A percentile compares a stretch with the other conserved stretches of the same genome.
Conservation (phyloP, 2,797 vertebrate species). For the Macropus fuliginosus region DNA sequence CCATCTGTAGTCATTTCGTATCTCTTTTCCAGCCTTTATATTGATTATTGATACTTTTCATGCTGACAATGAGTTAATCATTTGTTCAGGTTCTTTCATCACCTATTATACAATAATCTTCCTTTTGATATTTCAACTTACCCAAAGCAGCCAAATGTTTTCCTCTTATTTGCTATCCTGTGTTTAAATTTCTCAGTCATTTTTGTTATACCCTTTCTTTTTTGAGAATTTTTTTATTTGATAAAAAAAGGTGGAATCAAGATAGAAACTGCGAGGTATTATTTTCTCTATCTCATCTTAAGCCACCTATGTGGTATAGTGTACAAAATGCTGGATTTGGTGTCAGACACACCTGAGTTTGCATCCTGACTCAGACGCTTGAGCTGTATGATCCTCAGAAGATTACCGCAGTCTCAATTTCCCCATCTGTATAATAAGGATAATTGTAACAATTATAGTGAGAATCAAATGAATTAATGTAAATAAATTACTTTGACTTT, state of each 20-base stretch:
- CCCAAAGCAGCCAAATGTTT: background rate
- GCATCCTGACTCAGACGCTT: background rate
- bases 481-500: background rate
- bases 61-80: background rate
- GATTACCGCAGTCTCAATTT: background rate
- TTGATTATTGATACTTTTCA: background rate
- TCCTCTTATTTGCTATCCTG: background rate
- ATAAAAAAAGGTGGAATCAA: background rate
- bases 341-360: background rate
- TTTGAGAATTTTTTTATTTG: background rate
- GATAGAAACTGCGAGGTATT: background rate
- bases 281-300: background rate
- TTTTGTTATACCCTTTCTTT: background rate
- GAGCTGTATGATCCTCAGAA: background rate
- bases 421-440: background rate
- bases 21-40: background rate
- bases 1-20: background rate
- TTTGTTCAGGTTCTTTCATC: background rate
- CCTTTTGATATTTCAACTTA: background rate
- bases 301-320: background rate
- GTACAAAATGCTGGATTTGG: background rate
- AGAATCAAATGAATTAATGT: background rate
- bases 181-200: background rate
- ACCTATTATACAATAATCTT: background rate
- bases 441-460: background rate